A percentile compares a stretch with the other conserved stretches of the same genome.
Conservation (phyloP, 2,888 invertebrate genomes). For the Punctoribates punctum region DNA sequence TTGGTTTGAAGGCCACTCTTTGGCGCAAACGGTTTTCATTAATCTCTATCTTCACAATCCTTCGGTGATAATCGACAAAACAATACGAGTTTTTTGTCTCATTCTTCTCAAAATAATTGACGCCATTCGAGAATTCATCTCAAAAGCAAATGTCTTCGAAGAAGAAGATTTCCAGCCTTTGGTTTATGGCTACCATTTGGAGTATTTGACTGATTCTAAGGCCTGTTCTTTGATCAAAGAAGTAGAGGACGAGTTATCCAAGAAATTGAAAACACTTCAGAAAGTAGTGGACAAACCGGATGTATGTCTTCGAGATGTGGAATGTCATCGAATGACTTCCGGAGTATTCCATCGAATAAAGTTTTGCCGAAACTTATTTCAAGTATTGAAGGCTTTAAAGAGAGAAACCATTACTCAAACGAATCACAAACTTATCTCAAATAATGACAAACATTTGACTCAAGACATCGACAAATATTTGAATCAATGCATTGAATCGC, state of each 20-base stretch:
- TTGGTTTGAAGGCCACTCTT: slow-evolving; percentile 93
- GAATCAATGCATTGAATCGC: slow-evolving; percentile 73
- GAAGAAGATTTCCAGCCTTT: slow-evolving; percentile 92
- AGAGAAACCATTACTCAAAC: slow-evolving; percentile 53
- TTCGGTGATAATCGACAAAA: slow-evolving; percentile 72
- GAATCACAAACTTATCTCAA: slow-evolving; percentile 14
- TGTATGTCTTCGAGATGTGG: too few species aligned
- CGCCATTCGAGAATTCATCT: slow-evolving; percentile 80
- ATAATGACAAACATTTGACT: slow-evolving; percentile 52
- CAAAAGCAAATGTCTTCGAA: slow-evolving; percentile 53
- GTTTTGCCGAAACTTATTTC: slow-evolving; percentile 80
- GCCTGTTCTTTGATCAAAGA: slow-evolving; percentile 77
- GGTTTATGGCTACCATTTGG: slow-evolving; percentile 80
- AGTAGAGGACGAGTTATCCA: slow-evolving; percentile 76
- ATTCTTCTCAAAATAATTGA: slow-evolving; percentile 83
- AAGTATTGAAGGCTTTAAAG: slow-evolving; percentile 68
- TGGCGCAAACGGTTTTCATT: slow-evolving; percentile 95
- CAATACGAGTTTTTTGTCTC: slow-evolving; percentile 78
- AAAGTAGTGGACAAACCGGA: slow-evolving; percentile 2
- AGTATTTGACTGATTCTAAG: slow-evolving; percentile 75
- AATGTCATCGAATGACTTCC: slow-evolving; percentile 53
- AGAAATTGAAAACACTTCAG: slow-evolving; percentile 47
- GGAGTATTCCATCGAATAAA: slow-evolving; percentile 67
- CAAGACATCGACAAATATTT: slow-evolving; percentile 76
- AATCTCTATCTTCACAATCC: slow-evolving; percentile 92